These are phyloP conservation scores for Aporophyla lueneburgensis DNA, from an alignment of 2,888 invertebrate genomes.

Conservation along the genomic window DNA sequence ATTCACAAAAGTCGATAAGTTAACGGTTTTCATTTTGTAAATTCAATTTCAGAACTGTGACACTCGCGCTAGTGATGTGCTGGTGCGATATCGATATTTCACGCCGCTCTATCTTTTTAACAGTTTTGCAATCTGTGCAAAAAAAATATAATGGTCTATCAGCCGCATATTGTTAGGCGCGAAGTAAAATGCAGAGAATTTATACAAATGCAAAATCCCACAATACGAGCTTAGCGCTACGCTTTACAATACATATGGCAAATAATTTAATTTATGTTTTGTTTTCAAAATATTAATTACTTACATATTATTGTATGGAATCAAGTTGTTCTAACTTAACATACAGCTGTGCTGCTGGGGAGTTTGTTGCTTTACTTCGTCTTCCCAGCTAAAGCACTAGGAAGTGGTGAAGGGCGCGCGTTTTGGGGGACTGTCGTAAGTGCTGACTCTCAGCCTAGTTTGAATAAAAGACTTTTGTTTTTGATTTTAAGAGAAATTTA, in stretches of 20 bases:
- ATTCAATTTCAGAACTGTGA: constrained; percentile 84
- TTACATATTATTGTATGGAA: no score
- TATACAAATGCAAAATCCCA: constrained; percentile 47
- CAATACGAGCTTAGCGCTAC: constrained; percentile 29
- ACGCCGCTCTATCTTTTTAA: constrained; percentile 51
- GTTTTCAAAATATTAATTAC: no score
- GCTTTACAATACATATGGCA: constrained; percentile 43
- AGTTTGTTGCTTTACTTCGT: no score
- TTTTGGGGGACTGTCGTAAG: no score
- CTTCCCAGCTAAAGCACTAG: no score
- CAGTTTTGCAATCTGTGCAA: constrained; percentile 52
- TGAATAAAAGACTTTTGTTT: no score
- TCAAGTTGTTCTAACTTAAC: no score
- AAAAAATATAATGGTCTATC: constrained; percentile 48
- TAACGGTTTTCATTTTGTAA: constrained; percentile 85
- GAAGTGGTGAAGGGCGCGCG: no score
- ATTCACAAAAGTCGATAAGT: constrained; percentile 85
- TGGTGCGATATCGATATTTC: constrained; percentile 58
- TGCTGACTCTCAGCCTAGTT: no score
- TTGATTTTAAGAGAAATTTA: constrained; percentile 48
- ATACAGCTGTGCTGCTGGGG: no score
- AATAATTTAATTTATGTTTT: no score
- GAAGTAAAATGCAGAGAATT: constrained; percentile 42
- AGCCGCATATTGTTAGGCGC: constrained; percentile 44
- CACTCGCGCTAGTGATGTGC: constrained; percentile 72